These are phyloP conservation scores for Scophthalmus maximus DNA, from an alignment of 2,113 vertebrate species.

Conservation along the genomic window DNA sequence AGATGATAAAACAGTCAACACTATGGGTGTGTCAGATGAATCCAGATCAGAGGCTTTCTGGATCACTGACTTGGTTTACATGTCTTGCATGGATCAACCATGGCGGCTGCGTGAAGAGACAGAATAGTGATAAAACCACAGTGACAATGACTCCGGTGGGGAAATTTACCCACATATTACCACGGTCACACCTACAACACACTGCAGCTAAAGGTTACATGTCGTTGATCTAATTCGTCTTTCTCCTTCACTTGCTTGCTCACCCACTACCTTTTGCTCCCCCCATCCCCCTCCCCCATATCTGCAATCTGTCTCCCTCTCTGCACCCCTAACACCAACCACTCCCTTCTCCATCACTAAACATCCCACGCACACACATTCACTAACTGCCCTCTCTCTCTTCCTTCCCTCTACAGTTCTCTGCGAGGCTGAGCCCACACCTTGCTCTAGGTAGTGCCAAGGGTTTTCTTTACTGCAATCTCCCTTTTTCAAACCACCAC, in stretches of 20 bases:
- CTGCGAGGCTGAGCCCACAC: not conserved
- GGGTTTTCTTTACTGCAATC: conserved; percentile 8
- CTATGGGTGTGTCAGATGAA: conserved; percentile 1
- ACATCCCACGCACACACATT: conserved; percentile 26
- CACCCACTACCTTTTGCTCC: conserved; percentile 42
- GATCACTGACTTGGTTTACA: not conserved
- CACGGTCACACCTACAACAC: conserved; percentile 57
- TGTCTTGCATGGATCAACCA: not conserved
- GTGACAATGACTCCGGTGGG: not conserved
- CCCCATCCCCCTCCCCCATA: conserved; percentile 48
- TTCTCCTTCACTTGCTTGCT: conserved; percentile 36
- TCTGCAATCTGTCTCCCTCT: conserved; percentile 62
- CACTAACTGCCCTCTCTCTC: not conserved
- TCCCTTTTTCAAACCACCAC: not conserved
- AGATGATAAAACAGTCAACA: conserved; percentile 24
- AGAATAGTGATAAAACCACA: conserved; percentile 16
- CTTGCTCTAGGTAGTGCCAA: not conserved
- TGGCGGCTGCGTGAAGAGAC: not conserved
- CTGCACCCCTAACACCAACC: conserved; percentile 64
- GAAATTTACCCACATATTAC: conserved; percentile 7
- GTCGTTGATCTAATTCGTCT: conserved; percentile 48
- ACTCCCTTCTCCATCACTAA: conserved; percentile 63
- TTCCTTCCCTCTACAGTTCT: not conserved
- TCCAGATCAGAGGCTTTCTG: conserved; percentile 11
- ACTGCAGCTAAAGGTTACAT: conserved; percentile 59